Base-by-base conservation (phyloP, 2,888 invertebrate species). In the Troglohyphantes excavatus region DNA sequence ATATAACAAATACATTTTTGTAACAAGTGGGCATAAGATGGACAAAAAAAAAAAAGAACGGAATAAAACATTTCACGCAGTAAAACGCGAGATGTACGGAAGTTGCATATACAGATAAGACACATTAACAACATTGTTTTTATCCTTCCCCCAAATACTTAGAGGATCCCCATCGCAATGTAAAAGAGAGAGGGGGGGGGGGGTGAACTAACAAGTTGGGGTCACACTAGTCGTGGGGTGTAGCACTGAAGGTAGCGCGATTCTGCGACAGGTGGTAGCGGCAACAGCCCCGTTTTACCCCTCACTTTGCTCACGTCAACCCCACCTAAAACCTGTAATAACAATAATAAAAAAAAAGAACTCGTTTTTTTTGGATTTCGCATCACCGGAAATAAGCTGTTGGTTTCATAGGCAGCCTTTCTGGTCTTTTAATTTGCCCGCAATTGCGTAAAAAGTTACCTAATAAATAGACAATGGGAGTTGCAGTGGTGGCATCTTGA, bases 221-320 rank as follows among this genome's bases (percentile, higher is more conserved):
- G 81, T 67, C 79, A 79, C 61, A 33, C 19, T 33, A 33, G 75
- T 27, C 27, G 27, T 27, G 53, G 82, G 70, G 82, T 67, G 68
- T 70, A 46, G n/a, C 27, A 46, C 68, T 39, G 27, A 21, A 68
- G 70, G 68, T 13, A 53, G 68, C 70, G 39, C 61, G 70, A 82
- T 68, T 82, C 21, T 70, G 82, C 68, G 82, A 82, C 82, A 82
- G 82, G 82, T 82, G 82, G 70, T 82, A 33, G 19, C 29, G 21
- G 19, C 33, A 46, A 6, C 68, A 68, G 68, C 68, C 70, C 82
- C 70, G 70, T 59, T 70, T 70, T 68, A 59, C 70, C 70, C n/a
- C n/a, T n/a, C n/a, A n/a, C n/a, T n/a, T n/a, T n/a, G n/a, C n/a
- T n/a, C n/a, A n/a, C n/a, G n/a, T n/a, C n/a, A n/a, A n/a, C n/a